Evolutionary conservation across 2,888 invertebrate genomes (phyloP), one percentile per base, ranked within the genome.

Genomic region (Orthosia gracilis): DNA sequence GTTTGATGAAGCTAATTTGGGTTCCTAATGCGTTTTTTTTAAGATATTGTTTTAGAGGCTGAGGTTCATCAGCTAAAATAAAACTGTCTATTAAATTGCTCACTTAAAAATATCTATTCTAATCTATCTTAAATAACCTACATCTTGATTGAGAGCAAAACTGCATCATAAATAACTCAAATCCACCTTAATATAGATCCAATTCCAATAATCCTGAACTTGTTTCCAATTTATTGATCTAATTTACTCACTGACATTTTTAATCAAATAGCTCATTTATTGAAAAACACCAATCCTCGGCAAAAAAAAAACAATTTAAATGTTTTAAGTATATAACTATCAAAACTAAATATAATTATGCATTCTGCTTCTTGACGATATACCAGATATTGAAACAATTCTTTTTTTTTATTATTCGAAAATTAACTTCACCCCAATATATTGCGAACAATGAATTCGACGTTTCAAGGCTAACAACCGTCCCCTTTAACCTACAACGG

Each of bases 341-440:
- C 40, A 40, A 40, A 9, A 1, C 40, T 9, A 40, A 3, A 40
- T 31, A 31, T 31, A 31, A 31, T 40, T 40, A 40, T 40, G 7
- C 7, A 40, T 40, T 40, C 40, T 40, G 40, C 40, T 40, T 40
- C 40, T 40, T 40, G 1, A 40, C 9, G 40, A 40, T 40, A 40
- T 40, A 40, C 9, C 9, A 7, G 40, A 40, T 7, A 40, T 9
- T 40, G 40, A 40, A 40, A 45, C 4, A 1, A n/a, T n/a, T 9
- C 1, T 11, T 9, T 2, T 0, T 47, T 45, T 47, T 21, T 23
- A 13, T 21, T 13, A 18, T 7, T 18, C 12, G 18, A 54, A 54
- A 47, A 69, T 54, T 26, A 75, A 69, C 59, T 75, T 74, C 26
- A 71, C 49, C 40, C 21, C 40, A 78, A 54, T 52, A 23, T 52